phyloP scores from a whole-genome alignment of 2,113 vertebrate species.

The Psittacula cyanocephala region DNA sequence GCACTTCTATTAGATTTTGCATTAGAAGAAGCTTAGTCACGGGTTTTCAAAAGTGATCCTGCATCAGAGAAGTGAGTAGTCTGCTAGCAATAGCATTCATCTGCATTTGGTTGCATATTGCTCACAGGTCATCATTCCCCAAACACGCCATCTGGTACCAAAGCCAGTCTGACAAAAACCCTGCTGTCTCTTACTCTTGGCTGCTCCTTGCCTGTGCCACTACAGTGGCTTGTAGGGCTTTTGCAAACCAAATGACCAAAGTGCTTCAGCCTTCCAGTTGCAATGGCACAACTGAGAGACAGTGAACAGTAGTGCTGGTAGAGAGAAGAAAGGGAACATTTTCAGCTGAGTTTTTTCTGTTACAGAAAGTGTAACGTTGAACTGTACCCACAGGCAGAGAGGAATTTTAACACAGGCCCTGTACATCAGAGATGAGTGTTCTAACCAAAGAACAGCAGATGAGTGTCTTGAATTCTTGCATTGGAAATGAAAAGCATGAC shows the following conservation, averaged over 20 bases:
- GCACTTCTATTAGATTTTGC: background rate
- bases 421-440: background rate
- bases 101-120: background rate
- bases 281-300: background rate
- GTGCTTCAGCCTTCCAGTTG: background rate
- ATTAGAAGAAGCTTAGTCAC: background rate
- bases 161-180: background rate
- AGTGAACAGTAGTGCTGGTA: background rate
- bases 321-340: background rate
- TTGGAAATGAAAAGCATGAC: background rate
- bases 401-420: background rate
- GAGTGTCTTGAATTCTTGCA: background rate
- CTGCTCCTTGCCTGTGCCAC: background rate
- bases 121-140: background rate
- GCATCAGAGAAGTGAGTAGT: background rate
- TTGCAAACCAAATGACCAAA: background rate
- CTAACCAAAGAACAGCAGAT: background rate
- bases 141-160: background rate
- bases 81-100: fast-evolving
- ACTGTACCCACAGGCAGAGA: background rate
- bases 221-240: background rate
- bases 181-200: background rate
- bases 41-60: background rate
- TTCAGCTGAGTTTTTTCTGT: background rate
- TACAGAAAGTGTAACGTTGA: background rate